Evolutionary conservation across 2,888 invertebrate genomes (phyloP), one percentile per base, ranked within the genome.

Genomic region (Ophion costatus): DNA sequence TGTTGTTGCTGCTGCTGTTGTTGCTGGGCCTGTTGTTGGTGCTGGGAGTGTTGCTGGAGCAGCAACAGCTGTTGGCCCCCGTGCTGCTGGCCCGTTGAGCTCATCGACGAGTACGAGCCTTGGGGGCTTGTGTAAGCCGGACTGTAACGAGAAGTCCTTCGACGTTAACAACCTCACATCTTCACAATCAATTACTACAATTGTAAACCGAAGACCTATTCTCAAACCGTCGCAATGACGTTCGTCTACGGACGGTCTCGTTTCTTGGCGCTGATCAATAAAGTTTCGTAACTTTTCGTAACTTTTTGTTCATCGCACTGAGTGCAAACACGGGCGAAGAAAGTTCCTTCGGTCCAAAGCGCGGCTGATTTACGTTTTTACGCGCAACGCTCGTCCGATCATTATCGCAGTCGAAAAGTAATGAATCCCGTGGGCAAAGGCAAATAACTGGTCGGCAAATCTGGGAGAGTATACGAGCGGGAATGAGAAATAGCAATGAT

Each of bases 31-130:
- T 95, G 92, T 45, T 91, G 92, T 24, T 90, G 92, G 64, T 91
- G 91, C 69, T 90, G 92, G 56, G 90, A 91, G 71, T 91, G 91
- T 78, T 91, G 92, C 70, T 91, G 95, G 93, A 95, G 94, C 93
- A 95, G 94, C 85, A 95, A 92, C 87, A 95, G 91, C 85, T 95
- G 94, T 86, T 95, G 95, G 82, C 94, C 95, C 61, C 95, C 95
- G 89, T 96, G 95, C 20, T 95, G 95, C 87, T 95, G 95, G 78
- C 95, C 95, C 87, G 95, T 95, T 86, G 95, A 95, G 90, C 94
- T 95, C 88, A 95, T 95, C 77, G 95, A 94, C 83, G 95, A 95
- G 84, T 95, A 95, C 70, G 95, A 95, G 64, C 94, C 94, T 86
- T 93, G 94, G 24, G 94, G 93, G 86, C 92, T 93, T 86, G 92